Evolutionary conservation across 2,888 invertebrate genomes (phyloP), one percentile per base, ranked within the genome.

Genomic region (Drosophila meridiana): DNA sequence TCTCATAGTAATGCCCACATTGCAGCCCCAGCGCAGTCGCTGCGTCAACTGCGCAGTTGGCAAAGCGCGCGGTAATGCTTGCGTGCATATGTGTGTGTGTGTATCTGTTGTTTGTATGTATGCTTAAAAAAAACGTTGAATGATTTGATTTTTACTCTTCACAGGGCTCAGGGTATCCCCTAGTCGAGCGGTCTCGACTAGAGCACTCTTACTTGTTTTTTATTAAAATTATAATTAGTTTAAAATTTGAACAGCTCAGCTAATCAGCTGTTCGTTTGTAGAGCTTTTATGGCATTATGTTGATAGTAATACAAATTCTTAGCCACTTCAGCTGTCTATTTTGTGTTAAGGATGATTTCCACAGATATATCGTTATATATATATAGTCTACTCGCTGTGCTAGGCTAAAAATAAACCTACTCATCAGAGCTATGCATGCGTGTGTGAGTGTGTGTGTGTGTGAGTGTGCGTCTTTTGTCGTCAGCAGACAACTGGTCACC

Each of bases 401-500:
- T 69, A 73, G 84, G 59, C 70, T 57, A 87, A 89, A 87, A 86
- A 89, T 83, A 83, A 64, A 67, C 55, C 59, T 60, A 59, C 56
- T 56, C 69, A 69, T 64, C 47, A 26, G n/a, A 53, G 30, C 13
- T 11, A 53, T 30, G n/a, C 14, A 28, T 20, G 53, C 20, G 53
- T 38, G 34, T 32, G 47, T 32, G 26, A 14, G 48, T 67, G 38
- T 45, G 53, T 38, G 38, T 28, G 52, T 30, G 30, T 52, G 50
- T 40, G 59, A 43, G 57, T 62, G 38, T 45, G 56, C 55, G 45
- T 40, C 45, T 75, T 64, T 64, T 76, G 78, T 63, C 59, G 83
- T 70, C 83, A 80, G 85, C 80, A 85, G 85, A 85, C 85, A 88
- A 85, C 69, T 85, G 90, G 90, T 85, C 85, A 85, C 90, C 90